Evolutionary conservation across 2,113 vertebrate species (phyloP), one percentile per base, ranked within the genome.

Genomic region (Hippocampus abdominalis): DNA sequence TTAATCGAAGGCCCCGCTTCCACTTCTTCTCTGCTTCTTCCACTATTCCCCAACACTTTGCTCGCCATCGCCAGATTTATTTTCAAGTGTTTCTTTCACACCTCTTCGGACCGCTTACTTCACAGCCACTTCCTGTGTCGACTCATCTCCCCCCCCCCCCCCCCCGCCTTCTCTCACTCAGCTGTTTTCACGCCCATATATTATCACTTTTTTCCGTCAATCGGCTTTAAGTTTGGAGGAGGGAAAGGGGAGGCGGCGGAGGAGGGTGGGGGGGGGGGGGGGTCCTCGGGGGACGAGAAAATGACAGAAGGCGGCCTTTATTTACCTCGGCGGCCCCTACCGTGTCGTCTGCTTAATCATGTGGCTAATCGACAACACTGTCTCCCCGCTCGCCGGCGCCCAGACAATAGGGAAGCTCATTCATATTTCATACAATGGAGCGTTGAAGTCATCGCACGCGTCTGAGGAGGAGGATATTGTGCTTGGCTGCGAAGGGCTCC

Each of bases 261-360:
- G 6, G n/a, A n/a, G n/a, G n/a, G n/a, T n/a, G n/a, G n/a, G n/a
- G n/a, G n/a, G n/a, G n/a, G n/a, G n/a, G n/a, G n/a, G 79, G 70
- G 74, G 89, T 88, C 88, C 91, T 82, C 9, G 81, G 20, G 81
- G 87, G 93, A 88, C 78, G 6, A 94, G 93, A 92, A 93, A 94
- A 92, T 93, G 93, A 94, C 97, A 98, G 96, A 96, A 96, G 96
- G 95, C 89, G 83, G 89, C 86, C 90, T 91, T 94, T 95, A 94
- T 97, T 98, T 97, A 95, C 96, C 94, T 95, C 93, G 77, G 86
- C 72, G 84, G 86, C 86, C 92, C 87, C 93, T 92, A 91, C 93
- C 90, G 65, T 98, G 95, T 98, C 96, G 96, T 97, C 95, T 93
- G 95, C 90, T 95, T 95, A 96, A 98, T 96, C 92, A 91, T 95